phyloP scores from a whole-genome alignment of 1,140 invertebrate species.

The Asbolus verrucosus region DNA sequence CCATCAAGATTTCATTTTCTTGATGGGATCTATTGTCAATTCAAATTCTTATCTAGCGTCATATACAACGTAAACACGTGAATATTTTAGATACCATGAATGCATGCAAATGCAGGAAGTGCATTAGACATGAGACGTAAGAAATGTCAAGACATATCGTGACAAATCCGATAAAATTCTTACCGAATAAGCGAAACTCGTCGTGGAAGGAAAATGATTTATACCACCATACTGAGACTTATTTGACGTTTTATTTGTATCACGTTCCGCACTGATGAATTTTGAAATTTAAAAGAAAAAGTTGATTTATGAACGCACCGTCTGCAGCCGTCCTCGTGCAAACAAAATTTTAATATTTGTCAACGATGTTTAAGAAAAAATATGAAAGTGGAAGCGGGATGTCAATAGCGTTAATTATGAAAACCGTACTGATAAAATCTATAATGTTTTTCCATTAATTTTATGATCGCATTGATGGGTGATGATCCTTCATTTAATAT shows the following conservation, averaged over 20 bases:
- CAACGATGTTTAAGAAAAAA: background rate
- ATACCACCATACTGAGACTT: background rate
- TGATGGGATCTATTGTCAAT: too few species aligned
- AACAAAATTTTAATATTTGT: background rate
- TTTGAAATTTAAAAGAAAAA: conserved; percentile 19
- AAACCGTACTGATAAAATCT: too few species aligned
- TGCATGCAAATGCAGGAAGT: background rate
- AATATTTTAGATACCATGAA: too few species aligned
- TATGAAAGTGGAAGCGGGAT: too few species aligned
- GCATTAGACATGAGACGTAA: background rate
- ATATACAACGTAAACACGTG: too few species aligned
- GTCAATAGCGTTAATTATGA: too few species aligned
- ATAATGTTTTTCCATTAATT: too few species aligned
- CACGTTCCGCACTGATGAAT: conserved; percentile 20
- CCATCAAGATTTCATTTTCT: too few species aligned
- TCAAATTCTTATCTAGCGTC: too few species aligned
- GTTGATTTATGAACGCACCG: background rate
- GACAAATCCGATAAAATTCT: background rate
- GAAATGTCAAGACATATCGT: background rate
- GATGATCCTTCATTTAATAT: too few species aligned
- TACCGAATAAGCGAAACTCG: background rate
- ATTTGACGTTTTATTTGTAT: conserved; percentile 17
- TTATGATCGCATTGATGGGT: too few species aligned
- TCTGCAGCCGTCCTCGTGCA: background rate
- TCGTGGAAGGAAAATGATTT: background rate